These are phyloP conservation scores for Sebastes schlegelii DNA, from an alignment of 2,113 vertebrate species.

Conservation along the genomic window DNA sequence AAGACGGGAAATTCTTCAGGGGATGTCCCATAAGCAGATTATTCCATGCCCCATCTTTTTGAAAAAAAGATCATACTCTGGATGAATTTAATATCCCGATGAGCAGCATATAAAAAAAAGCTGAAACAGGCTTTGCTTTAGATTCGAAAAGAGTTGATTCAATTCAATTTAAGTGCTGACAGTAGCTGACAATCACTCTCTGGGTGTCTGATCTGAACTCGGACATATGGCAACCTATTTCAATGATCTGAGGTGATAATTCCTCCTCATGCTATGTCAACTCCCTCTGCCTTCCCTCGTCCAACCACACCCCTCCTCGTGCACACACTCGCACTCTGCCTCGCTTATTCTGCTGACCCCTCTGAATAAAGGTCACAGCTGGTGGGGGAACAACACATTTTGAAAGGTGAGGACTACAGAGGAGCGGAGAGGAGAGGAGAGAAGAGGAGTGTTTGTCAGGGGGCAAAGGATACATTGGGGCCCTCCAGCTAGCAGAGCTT, in stretches of 20 bases:
- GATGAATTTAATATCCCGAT: conserved; percentile 12
- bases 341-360: conserved; percentile 42
- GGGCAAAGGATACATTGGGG: conserved; percentile 34
- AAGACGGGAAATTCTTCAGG: conserved; percentile 6
- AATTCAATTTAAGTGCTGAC: conserved; percentile 24
- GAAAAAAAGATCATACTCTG: not conserved
- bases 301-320: conserved; percentile 36
- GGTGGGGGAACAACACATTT: conserved; percentile 64
- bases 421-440: conserved; percentile 4
- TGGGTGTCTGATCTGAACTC: conserved; percentile 44
- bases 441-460: conserved; percentile 19
- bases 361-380: conserved; percentile 76
- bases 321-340: not conserved
- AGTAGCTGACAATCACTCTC: conserved; percentile 49
- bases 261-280: conserved; percentile 60
- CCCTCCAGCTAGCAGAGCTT: conserved; percentile 11
- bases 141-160: conserved; percentile 1
- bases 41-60: conserved; percentile 18
- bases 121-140: not conserved
- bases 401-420: conserved; percentile 59
- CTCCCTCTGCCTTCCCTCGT: conserved; percentile 55
- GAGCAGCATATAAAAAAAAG: conserved; percentile 3
- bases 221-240: conserved; percentile 63
- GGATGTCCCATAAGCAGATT: conserved; percentile 50
- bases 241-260: conserved; percentile 72